These are phyloP conservation scores for Nanger granti DNA, from an alignment of 2,113 vertebrate genomes.

Conservation along the genomic window DNA sequence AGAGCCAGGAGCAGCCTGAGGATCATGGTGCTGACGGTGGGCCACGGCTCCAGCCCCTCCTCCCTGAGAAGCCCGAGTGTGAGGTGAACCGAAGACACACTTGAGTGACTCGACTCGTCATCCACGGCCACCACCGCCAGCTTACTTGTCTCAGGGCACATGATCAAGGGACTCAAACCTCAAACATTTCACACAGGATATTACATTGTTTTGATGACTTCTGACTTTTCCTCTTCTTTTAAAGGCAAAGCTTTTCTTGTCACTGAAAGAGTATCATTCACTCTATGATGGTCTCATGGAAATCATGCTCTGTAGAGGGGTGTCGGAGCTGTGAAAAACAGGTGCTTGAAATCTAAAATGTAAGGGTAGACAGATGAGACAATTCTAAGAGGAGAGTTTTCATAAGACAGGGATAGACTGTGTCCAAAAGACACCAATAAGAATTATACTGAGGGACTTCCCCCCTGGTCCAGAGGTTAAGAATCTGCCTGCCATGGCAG, in stretches of 20 bases:
- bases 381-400: background rate
- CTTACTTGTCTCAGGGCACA: slow-evolving; percentile 45
- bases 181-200: slow-evolving; percentile 74
- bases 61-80: slow-evolving; percentile 34
- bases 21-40: slow-evolving; percentile 71
- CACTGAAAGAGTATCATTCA: background rate
- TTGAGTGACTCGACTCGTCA: slow-evolving; percentile 32
- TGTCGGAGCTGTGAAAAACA: background rate
- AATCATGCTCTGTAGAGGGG: background rate
- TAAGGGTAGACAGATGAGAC: background rate
- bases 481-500: background rate
- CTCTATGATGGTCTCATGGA: background rate
- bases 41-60: slow-evolving; percentile 50
- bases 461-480: background rate
- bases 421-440: background rate
- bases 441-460: background rate
- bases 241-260: slow-evolving; percentile 28
- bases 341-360: background rate
- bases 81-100: background rate
- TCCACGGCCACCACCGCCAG: slow-evolving; percentile 37
- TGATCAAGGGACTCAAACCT: slow-evolving; percentile 69
- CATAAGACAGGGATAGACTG: background rate
- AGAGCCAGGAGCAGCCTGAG: slow-evolving; percentile 73
- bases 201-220: slow-evolving; percentile 73
- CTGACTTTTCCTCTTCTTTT: slow-evolving; percentile 64